Conservation (phyloP, 2,113 vertebrate species). For the Sylvicapra grimmia region DNA sequence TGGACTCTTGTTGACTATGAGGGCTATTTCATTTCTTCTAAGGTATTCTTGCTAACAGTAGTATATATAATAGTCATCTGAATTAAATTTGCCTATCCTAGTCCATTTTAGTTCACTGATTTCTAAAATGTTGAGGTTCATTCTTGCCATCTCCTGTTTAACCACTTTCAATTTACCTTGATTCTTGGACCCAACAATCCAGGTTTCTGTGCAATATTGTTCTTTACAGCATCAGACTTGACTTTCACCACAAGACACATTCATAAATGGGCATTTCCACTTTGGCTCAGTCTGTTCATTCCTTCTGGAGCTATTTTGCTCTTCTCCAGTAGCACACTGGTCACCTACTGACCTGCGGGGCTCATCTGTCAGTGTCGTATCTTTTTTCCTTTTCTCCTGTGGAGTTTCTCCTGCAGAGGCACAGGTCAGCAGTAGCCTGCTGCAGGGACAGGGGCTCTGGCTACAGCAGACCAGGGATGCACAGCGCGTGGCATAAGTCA, state of each 20-base stretch:
- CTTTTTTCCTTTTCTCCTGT: background rate
- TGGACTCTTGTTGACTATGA: background rate
- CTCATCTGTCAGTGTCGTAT: background rate
- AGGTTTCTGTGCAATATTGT: background rate
- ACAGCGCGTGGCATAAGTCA: fast-evolving
- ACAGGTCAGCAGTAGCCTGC: background rate
- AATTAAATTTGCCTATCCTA: background rate
- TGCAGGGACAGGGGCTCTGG: background rate
- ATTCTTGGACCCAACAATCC: background rate
- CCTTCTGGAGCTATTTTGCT: background rate
- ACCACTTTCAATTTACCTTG: background rate
- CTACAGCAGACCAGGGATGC: background rate
- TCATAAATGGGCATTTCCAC: background rate
- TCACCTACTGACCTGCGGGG: background rate
- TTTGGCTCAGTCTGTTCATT: background rate
- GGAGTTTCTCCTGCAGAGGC: background rate
- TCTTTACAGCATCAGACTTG: background rate
- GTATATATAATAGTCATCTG: background rate
- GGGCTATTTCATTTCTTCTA: background rate
- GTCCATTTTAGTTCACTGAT: background rate
- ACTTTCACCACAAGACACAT: background rate
- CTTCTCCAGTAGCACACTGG: background rate
- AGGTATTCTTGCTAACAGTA: background rate
- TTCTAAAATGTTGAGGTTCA: background rate
- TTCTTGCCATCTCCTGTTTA: background rate